Percentiles rank a stretch among this genome's conserved stretches.
Conservation (phyloP, 2,888 invertebrate genomes). For the Cabera pusaria region DNA sequence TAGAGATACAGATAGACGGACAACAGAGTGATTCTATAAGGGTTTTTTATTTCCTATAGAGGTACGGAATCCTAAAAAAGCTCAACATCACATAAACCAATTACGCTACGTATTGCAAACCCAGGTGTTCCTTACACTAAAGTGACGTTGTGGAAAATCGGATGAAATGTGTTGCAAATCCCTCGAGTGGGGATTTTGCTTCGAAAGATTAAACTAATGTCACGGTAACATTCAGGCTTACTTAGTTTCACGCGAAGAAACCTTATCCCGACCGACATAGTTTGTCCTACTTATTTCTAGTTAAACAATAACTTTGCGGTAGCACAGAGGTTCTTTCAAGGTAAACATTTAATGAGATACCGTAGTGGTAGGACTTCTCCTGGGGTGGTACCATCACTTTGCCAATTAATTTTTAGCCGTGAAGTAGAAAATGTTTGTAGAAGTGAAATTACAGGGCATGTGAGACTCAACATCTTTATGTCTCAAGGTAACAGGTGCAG, state of each 20-base stretch:
- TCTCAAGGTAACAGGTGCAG: no score
- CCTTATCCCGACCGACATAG: background rate
- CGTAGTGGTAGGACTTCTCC: no score
- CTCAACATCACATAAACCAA: no score
- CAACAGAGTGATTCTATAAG: no score
- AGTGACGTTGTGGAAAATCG: constrained; percentile 14
- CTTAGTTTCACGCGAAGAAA: constrained; percentile 4
- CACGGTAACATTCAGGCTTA: constrained; percentile 8
- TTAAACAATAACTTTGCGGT: constrained; percentile 1
- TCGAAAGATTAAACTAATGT: constrained; percentile 11
- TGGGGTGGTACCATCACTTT: no score
- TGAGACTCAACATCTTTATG: no score
- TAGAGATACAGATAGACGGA: no score
- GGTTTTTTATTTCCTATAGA: no score
- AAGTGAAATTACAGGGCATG: no score
- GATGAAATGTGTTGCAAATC: constrained; percentile 8
- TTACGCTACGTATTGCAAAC: background rate
- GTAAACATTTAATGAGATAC: constrained; percentile 1
- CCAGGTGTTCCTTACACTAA: background rate
- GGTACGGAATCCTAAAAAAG: no score
- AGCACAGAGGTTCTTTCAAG: background rate
- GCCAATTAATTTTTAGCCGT: no score
- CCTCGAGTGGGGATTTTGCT: constrained; percentile 5
- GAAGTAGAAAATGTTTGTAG: no score
- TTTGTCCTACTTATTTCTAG: constrained; percentile 7